These are phyloP conservation scores for Nothoprocta perdicaria DNA, from an alignment of 2,113 vertebrate species.

Conservation along the genomic window DNA sequence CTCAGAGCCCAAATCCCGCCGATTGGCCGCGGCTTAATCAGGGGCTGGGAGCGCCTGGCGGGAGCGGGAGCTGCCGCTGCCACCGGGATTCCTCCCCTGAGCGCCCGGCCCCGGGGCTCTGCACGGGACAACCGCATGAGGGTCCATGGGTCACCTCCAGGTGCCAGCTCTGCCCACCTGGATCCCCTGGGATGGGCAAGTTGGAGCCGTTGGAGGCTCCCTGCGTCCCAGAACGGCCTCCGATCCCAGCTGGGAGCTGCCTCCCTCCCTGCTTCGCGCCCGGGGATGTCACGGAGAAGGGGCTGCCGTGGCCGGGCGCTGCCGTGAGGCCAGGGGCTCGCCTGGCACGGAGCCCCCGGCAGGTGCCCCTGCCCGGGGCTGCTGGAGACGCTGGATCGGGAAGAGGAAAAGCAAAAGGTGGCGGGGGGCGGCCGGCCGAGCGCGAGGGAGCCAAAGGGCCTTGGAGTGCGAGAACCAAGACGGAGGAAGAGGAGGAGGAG, in stretches of 20 bases:
- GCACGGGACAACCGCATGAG: background rate
- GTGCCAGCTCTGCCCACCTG: too few relatives aligned
- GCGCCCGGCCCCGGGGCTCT: background rate
- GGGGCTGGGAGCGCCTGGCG: background rate
- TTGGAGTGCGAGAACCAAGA: background rate
- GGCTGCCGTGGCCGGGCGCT: background rate
- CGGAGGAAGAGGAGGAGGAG: background rate
- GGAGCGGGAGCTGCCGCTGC: background rate
- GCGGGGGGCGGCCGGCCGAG: accelerated
- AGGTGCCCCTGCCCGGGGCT: too few relatives aligned
- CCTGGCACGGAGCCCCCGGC: too few relatives aligned
- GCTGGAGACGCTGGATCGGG: too few relatives aligned
- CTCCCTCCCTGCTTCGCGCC: background rate
- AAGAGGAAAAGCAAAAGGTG: background rate
- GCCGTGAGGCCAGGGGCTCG: too few relatives aligned
- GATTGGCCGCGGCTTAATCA: constrained; percentile 48
- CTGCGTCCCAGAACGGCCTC: too few relatives aligned
- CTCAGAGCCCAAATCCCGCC: constrained; percentile 39
- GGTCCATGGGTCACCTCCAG: too few relatives aligned
- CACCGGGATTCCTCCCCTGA: background rate
- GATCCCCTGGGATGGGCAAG: background rate
- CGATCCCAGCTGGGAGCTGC: background rate
- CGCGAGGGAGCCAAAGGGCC: accelerated
- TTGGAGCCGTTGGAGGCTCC: background rate
- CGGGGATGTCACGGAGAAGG: background rate